These are phyloP conservation scores for Melanerpes aurifrons DNA, from an alignment of 2,113 vertebrate genomes.

Conservation along the genomic window DNA sequence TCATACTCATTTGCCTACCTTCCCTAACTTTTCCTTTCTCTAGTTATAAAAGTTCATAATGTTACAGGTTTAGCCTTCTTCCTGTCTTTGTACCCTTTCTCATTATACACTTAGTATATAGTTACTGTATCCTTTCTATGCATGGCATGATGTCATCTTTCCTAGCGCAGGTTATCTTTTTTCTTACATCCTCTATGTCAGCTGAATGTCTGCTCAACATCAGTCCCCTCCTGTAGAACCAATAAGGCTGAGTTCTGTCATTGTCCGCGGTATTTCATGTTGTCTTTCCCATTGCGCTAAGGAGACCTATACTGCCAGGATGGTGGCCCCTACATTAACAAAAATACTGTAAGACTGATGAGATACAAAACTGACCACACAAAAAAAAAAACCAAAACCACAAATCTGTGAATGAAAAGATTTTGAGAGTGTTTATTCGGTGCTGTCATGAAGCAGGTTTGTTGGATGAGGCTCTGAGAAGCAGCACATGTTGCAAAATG, in stretches of 20 bases:
- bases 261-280: background rate
- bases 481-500: background rate
- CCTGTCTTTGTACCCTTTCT: background rate
- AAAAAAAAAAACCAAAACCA: no score
- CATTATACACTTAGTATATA: background rate
- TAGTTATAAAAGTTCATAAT: background rate
- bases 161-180: background rate
- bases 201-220: background rate
- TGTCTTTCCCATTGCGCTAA: background rate
- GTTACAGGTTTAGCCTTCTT: background rate
- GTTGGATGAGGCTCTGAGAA: background rate
- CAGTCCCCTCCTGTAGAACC: background rate
- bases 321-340: background rate
- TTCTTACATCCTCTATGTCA: background rate
- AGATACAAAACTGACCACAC: background rate
- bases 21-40: background rate
- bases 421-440: background rate
- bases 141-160: background rate
- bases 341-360: background rate
- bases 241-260: background rate
- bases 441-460: background rate
- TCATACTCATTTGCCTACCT: background rate
- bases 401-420: background rate
- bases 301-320: background rate
- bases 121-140: background rate